Evolutionary conservation across 2,797 vertebrate genomes (phyloP).

Genomic region (Perodicticus potto): DNA sequence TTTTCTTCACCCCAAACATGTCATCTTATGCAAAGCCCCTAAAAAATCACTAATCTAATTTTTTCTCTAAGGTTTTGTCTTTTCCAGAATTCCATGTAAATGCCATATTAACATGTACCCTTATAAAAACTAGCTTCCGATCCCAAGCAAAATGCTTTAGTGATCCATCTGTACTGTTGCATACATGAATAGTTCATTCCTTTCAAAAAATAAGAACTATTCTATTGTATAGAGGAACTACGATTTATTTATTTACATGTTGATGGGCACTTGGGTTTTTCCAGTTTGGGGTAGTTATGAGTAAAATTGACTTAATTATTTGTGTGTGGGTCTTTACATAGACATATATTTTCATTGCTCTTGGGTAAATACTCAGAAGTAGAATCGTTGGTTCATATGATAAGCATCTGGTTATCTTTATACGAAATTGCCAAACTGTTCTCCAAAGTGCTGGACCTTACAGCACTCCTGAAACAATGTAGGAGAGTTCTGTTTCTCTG

Average conservation of each 20-base stretch:
- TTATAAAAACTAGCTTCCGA: slow-evolving; percentile 26
- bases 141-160: background rate
- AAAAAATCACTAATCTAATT: slow-evolving; percentile 21
- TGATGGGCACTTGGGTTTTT: background rate
- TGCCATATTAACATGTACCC: background rate
- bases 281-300: background rate
- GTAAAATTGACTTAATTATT: background rate
- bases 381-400: background rate
- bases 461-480: background rate
- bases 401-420: background rate
- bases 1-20: background rate
- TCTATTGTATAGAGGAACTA: background rate
- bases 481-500: background rate
- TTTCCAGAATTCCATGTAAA: background rate
- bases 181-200: background rate
- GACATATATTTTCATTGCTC: background rate
- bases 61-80: background rate
- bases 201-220: background rate
- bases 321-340: background rate
- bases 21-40: background rate
- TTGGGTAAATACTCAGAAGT: background rate
- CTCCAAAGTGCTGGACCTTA: background rate
- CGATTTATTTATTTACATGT: background rate
- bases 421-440: background rate
- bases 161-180: background rate